Evolutionary conservation across 2,113 vertebrate species (phyloP), one percentile per base, ranked within the genome.

Genomic region (Muntiacus muntjak): DNA sequence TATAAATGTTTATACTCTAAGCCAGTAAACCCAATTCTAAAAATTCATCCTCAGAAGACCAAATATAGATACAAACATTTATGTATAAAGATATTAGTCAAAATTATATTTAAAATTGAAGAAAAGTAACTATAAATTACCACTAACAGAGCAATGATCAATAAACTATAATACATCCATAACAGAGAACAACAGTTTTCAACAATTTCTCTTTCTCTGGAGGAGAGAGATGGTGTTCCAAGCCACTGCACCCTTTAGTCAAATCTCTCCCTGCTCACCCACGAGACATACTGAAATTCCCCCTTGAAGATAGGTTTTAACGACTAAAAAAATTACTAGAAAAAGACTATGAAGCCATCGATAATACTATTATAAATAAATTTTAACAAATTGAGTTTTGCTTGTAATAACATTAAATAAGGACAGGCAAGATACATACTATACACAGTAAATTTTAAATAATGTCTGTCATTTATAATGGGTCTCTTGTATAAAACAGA

Each of bases 1-100:
- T 45, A 85, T 25, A 96, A 78, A 90, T 92, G 95, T 83, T 96
- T 89, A 92, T 40, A 94, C 7, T 92, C 58, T 78, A 50, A 91
- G n/a, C 16, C 28, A 82, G 13, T 94, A 82, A 95, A 45, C 87
- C 52, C 45, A 86, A 71, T 89, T 90, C 40, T 82, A 94, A 96
- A 93, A 94, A 67, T 92, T 45, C 30, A 89, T 82, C 40, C 40
- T 84, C 84, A 50, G 45, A 47, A 81, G 16, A 81, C 28, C 16
- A 50, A 81, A 50, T 50, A 81, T 12, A 81, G 45, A 81, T 28
- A 81, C 26, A 81, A 83, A 43, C 23, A 76, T 71, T 71, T 40
- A 40, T 40, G 67, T 36, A 74, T 40, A 67, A 67, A 94, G 19
- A 47, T 57, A 87, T 36, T 92, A 92, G 64, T 81, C 60, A 90